Percentiles rank a stretch among this genome's conserved stretches.
Evolutionary conservation across 2,113 vertebrate species (phyloP).

Genomic region (Opisthocomus hoazin): DNA sequence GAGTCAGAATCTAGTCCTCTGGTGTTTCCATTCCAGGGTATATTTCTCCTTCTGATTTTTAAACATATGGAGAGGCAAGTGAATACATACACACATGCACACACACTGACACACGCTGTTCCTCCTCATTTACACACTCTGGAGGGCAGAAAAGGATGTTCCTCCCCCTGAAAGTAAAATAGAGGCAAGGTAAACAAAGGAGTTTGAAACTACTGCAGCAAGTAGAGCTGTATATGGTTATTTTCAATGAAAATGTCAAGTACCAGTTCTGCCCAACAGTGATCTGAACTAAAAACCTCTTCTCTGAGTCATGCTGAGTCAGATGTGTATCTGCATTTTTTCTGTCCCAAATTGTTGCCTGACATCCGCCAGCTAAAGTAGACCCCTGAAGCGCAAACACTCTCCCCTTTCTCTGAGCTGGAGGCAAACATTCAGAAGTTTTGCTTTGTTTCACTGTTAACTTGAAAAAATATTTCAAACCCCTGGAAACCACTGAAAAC

Average conservation of each 20-base stretch:
- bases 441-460: background rate
- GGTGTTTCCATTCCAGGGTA: background rate
- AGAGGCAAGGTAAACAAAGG: background rate
- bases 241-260: constrained; percentile 10
- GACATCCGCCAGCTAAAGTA: background rate
- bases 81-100: background rate
- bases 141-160: background rate
- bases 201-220: background rate
- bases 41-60: background rate
- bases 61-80: background rate
- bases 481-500: background rate
- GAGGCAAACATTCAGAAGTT: background rate
- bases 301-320: background rate
- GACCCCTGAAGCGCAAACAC: background rate
- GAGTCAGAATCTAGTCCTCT: background rate
- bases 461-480: background rate
- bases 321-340: background rate
- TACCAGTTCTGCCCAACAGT: background rate
- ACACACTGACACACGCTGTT: background rate
- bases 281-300: background rate
- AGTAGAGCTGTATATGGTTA: background rate
- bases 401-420: background rate
- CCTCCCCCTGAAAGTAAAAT: background rate
- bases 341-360: background rate
- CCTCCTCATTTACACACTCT: background rate